phyloP scores from a whole-genome alignment of 2,888 invertebrate genomes.

The Sinodicranocentrus sp. region DNA sequence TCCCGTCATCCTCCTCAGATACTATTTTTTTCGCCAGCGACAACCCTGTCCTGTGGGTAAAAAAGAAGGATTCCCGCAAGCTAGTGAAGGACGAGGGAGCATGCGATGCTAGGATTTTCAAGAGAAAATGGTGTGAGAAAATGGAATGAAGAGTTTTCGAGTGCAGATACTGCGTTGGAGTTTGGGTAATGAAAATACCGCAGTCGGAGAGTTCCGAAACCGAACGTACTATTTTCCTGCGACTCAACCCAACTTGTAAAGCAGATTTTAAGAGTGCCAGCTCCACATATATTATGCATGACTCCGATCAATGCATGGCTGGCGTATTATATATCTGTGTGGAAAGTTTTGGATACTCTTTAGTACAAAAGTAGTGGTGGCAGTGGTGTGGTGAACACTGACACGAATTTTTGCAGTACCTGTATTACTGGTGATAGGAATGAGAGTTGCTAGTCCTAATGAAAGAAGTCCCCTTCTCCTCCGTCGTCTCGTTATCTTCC shows the following conservation, averaged over 20 bases:
- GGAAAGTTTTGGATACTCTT: no score
- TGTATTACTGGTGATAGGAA: no score
- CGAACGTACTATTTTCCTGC: neutral
- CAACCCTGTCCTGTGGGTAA: no score
- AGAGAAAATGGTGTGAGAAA: neutral
- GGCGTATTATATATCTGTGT: no score
- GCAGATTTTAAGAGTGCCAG: no score
- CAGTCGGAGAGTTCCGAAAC: conserved; percentile 31
- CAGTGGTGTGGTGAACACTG: neutral
- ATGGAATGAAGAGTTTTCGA: conserved; percentile 36
- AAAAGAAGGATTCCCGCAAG: neutral
- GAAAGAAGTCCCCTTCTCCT: neutral
- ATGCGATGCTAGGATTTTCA: neutral
- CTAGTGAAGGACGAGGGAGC: conserved; percentile 6
- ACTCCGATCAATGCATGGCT: no score
- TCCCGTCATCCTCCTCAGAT: no score
- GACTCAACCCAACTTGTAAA: neutral
- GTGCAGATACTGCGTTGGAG: conserved; percentile 50
- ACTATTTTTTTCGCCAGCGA: no score
- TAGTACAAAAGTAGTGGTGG: no score
- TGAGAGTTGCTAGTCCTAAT: no score
- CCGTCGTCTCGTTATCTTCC: conserved; percentile 27
- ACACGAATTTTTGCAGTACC: no score
- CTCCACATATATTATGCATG: no score
- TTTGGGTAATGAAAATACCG: conserved; percentile 1